Evolutionary conservation across 2,797 vertebrate species (phyloP), one percentile per base, ranked within the genome.

Genomic region (Lacerta agilis): DNA sequence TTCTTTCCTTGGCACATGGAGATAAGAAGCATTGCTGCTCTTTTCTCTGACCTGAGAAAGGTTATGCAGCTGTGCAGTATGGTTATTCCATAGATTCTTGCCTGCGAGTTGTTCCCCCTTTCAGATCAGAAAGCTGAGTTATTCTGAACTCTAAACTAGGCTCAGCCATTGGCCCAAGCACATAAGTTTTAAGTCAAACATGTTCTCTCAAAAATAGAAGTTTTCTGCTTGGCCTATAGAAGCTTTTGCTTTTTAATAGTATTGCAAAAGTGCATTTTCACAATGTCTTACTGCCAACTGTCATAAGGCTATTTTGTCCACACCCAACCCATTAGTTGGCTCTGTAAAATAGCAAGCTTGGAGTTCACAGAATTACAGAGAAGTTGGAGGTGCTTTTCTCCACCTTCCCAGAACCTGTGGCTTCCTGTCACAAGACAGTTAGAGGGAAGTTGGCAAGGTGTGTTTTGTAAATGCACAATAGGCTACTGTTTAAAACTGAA

Each of bases 111-210:
- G 2, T 0, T 0, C 86, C 20, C 73, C 72, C 83, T 85, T 88
- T 83, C 2, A 80, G 10, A 33, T 49, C 69, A 76, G 78, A 41
- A 15, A 67, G 20, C 9, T 83, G 49, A 87, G 73, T 61, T 80
- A 64, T 49, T 18, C 78, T 67, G 41, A 4, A 20, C 87, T 64
- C 61, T 77, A 64, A 78, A 67, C 77, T 27, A 90, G 41, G 84
- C 61, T 55, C 17, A 66, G 27, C 38, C 61, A 75, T 43, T 89
- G 49, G 43, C 41, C 11, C 81, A 89, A 83, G 80, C 33, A 64
- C 55, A 91, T 67, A 85, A 45, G 13, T 89, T 91, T 61, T 58
- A 93, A 93, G 92, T 88, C 73, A 88, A 87, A 69, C 17, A 80
- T 3, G 0, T 89, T 91, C 66, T 93, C 38, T 91, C 85, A 41